Conservation (phyloP, 2,797 vertebrate species). For the Nannoperca australis region DNA sequence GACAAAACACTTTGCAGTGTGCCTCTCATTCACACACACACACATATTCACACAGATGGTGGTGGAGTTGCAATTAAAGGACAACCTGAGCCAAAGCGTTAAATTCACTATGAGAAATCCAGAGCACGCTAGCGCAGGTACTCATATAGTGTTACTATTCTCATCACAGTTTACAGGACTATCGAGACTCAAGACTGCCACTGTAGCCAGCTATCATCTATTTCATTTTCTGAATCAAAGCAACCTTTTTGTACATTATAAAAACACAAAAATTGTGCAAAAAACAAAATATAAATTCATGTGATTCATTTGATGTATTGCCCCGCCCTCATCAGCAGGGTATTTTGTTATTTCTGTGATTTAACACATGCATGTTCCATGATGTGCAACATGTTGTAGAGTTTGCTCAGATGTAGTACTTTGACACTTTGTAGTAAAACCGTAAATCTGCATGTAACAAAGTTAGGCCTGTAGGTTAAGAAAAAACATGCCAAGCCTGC, state of each 20-base stretch:
- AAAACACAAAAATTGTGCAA: neutral
- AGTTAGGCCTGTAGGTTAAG: neutral
- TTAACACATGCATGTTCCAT: neutral
- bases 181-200: neutral
- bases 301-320: neutral
- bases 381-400: neutral
- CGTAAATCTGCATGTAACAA: slow-evolving; percentile 19
- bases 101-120: neutral
- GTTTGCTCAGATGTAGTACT: neutral
- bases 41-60: neutral
- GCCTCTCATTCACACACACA: neutral
- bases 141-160: neutral
- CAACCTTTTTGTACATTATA: neutral
- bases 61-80: neutral
- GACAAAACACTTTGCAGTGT: neutral
- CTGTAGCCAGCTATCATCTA: neutral
- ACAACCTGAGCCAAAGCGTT: neutral
- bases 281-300: neutral
- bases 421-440: slow-evolving; percentile 4
- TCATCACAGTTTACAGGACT: no score
- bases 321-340: neutral
- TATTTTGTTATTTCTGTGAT: slow-evolving; percentile 7
- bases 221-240: neutral
- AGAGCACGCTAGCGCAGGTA: neutral
- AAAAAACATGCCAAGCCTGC: slow-evolving; percentile 12